These are phyloP conservation scores for Centropristis striata DNA, from an alignment of 2,113 vertebrate genomes.

Conservation along the genomic window DNA sequence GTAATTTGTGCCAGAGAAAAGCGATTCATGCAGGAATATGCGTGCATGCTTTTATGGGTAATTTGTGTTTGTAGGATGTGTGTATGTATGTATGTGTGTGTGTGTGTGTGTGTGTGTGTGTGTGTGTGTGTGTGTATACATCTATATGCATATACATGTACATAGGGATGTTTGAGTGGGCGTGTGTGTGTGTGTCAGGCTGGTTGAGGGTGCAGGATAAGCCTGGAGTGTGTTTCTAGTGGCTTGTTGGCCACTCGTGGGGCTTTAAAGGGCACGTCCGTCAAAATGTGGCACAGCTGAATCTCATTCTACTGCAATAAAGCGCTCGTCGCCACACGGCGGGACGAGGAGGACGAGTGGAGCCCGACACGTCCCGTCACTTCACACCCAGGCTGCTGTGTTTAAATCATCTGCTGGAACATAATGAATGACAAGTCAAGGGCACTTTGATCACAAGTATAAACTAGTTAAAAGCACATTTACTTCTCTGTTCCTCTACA, in stretches of 20 bases:
- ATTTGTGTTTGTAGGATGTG: slow-evolving; percentile 34
- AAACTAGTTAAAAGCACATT: neutral
- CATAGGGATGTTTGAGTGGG: neutral
- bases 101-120: too few species aligned
- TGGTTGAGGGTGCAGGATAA: slow-evolving; percentile 44
- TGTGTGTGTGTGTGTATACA: slow-evolving; percentile 19
- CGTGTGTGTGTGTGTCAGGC: neutral
- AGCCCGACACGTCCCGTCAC: neutral
- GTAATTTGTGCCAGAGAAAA: slow-evolving; percentile 49
- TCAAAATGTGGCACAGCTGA: slow-evolving; percentile 29
- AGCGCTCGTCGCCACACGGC: slow-evolving; percentile 60
- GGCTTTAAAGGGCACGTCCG: slow-evolving; percentile 68
- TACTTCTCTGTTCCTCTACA: neutral
- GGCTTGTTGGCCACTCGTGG: slow-evolving; percentile 22
- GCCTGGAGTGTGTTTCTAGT: slow-evolving; percentile 65
- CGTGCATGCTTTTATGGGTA: slow-evolving; percentile 35
- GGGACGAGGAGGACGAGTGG: neutral
- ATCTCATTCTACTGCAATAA: slow-evolving; percentile 57
- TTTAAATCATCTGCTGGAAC: neutral
- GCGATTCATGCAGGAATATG: slow-evolving; percentile 21
- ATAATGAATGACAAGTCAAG: neutral
- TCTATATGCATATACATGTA: slow-evolving; percentile 54
- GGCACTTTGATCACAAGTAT: neutral
- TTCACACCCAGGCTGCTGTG: neutral
- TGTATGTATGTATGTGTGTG: slow-evolving; percentile 1